These are phyloP conservation scores for Heptranchias perlo DNA, from an alignment of 2,113 vertebrate genomes.

Conservation along the genomic window DNA sequence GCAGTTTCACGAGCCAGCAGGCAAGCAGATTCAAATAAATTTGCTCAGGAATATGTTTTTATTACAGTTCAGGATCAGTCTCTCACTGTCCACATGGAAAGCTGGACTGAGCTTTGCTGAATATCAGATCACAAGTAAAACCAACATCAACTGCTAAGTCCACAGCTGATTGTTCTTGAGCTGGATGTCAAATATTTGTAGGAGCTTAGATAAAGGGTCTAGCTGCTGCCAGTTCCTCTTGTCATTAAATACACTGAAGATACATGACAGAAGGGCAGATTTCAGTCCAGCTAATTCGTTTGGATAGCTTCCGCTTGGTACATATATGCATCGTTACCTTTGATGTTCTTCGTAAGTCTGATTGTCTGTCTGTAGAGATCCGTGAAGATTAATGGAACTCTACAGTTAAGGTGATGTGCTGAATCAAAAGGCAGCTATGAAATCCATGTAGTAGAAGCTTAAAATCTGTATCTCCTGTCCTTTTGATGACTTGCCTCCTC, in stretches of 20 bases:
- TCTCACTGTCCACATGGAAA: neutral
- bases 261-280: neutral
- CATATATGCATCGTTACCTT: neutral
- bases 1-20: neutral
- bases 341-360: neutral
- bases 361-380: neutral
- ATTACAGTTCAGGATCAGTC: neutral
- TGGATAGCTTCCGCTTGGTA: neutral
- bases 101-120: neutral
- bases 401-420: neutral
- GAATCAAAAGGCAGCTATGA: neutral
- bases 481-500: neutral
- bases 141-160: neutral
- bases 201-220: too few species aligned
- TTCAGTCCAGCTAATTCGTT: neutral
- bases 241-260: neutral
- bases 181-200: neutral
- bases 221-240: neutral
- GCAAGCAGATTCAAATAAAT: neutral
- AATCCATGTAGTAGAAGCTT: neutral
- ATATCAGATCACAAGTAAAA: neutral
- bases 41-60: neutral
- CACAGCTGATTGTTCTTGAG: neutral
- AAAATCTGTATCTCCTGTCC: neutral
- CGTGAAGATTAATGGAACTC: neutral